These are phyloP conservation scores for Melipona beecheii DNA, from an alignment of 2,888 invertebrate genomes.

Conservation along the genomic window DNA sequence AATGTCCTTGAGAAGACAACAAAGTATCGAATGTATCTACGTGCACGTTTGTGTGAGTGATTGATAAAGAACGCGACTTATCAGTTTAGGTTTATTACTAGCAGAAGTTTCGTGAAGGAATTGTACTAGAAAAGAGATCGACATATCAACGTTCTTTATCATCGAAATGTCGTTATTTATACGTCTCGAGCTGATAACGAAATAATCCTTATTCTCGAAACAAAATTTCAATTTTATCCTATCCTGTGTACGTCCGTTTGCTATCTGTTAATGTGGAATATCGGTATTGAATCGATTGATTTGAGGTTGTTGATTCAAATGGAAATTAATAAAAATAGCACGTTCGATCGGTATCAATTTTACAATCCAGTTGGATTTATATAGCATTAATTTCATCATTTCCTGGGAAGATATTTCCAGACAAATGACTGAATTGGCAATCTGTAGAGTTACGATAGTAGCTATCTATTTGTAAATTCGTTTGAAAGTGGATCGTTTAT, in stretches of 20 bases:
- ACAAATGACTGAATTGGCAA: neutral
- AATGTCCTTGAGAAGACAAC: neutral
- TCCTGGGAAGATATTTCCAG: neutral
- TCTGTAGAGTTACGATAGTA: neutral
- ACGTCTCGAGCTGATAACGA: slow-evolving; percentile 63
- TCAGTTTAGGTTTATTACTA: slow-evolving; percentile 26
- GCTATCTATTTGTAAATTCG: neutral
- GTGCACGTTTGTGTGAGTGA: slow-evolving; percentile 2
- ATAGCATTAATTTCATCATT: neutral
- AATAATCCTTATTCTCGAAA: slow-evolving; percentile 10
- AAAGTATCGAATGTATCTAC: neutral
- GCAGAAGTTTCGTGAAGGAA: slow-evolving; percentile 39
- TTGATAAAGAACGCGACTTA: slow-evolving; percentile 36
- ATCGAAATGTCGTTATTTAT: slow-evolving; percentile 61
- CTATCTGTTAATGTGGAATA: neutral
- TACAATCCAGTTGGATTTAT: neutral
- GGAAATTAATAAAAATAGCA: neutral
- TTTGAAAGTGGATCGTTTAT: slow-evolving; percentile 14
- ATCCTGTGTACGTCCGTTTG: neutral
- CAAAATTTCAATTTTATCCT: slow-evolving; percentile 31
- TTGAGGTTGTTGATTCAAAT: neutral
- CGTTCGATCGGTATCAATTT: neutral
- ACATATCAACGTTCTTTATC: slow-evolving; percentile 53
- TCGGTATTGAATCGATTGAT: neutral
- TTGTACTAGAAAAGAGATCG: slow-evolving; percentile 21